Evolutionary conservation across 1,140 invertebrate genomes (phyloP), one percentile per base, ranked within the genome.

Genomic region (Aplysia californica): DNA sequence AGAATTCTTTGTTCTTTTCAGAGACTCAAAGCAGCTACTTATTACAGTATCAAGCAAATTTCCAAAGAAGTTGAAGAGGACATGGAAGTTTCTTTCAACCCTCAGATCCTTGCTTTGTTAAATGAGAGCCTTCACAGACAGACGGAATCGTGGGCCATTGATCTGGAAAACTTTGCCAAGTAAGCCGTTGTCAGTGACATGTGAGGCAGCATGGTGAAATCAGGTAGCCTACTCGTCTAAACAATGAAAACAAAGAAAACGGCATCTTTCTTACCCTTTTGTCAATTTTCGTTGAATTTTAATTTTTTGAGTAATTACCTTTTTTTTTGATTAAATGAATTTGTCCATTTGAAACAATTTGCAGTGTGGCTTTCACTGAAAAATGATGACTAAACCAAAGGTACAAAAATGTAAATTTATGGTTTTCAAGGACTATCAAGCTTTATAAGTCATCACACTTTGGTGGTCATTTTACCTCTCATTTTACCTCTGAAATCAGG

Each of bases 101-200:
- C 79, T 75, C 76, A 80, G 55, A 76, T 83, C 26, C 71, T 85
- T 36, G 83, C 83, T 4, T 69, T 79, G 3, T 58, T 86, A 39
- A 72, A 82, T 33, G 83, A 86, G 61, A 64, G 75, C 20, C 73
- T 80, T 6, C 82, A 75, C 70, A 80, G 76, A 75, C 79, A 83
- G 58, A 68, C 66, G 58, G 72, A 81, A 66, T 58, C 44, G 5
- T 80, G 79, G 64, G 79, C 79, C 0, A 33, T 55, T 20, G 84
- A 86, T 78, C 70, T 85, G 2, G 84, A 85, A 73, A 55, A 76
- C 10, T 86, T 86, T 82, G 84, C 84, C 3, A 85, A 82, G 84
- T 85, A 82, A 75, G 69, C 56, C n/a, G n/a, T n/a, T n/a, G n/a
- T n/a, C n/a, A n/a, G n/a, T n/a, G n/a, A n/a, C n/a, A n/a, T n/a